Percentiles rank a stretch among this genome's conserved stretches.
Evolutionary conservation across 2,113 vertebrate genomes (phyloP).

Genomic region (Hippolais icterina): DNA sequence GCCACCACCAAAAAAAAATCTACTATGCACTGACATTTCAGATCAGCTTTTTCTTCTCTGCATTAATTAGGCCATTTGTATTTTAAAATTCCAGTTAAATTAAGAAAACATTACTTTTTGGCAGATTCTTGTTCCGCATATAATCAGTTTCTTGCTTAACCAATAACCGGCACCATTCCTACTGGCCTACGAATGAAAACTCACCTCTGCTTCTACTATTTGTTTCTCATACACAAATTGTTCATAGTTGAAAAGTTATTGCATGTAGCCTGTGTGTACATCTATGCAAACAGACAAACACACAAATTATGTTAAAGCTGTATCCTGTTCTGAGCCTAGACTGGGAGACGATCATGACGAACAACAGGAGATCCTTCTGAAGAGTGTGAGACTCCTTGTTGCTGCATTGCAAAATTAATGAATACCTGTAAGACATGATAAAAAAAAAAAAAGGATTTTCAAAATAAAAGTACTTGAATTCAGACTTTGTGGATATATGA

Average conservation of each 20-base stretch:
- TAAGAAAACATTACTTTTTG: background rate
- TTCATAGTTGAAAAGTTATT: background rate
- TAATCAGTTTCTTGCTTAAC: background rate
- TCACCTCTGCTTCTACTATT: background rate
- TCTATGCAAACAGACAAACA: background rate
- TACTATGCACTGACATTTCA: background rate
- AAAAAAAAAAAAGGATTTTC: background rate
- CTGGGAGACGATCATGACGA: background rate
- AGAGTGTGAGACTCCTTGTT: background rate
- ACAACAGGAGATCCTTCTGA: background rate
- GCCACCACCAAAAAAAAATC: background rate
- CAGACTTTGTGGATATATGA: background rate
- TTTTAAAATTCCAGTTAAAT: background rate
- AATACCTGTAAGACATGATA: constrained; percentile 67
- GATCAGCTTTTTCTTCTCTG: background rate
- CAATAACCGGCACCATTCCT: background rate
- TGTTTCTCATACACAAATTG: background rate
- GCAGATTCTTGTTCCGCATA: background rate
- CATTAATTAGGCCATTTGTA: background rate
- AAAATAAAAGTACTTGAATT: background rate
- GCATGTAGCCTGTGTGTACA: background rate
- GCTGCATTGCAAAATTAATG: constrained; percentile 63
- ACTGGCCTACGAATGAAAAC: background rate
- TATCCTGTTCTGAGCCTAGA: background rate
- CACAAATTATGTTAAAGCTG: background rate